Percentiles rank a stretch among this genome's conserved stretches.
phyloP scores from a whole-genome alignment of 2,888 invertebrate genomes.

The Ommatoiulus sabulosus region DNA sequence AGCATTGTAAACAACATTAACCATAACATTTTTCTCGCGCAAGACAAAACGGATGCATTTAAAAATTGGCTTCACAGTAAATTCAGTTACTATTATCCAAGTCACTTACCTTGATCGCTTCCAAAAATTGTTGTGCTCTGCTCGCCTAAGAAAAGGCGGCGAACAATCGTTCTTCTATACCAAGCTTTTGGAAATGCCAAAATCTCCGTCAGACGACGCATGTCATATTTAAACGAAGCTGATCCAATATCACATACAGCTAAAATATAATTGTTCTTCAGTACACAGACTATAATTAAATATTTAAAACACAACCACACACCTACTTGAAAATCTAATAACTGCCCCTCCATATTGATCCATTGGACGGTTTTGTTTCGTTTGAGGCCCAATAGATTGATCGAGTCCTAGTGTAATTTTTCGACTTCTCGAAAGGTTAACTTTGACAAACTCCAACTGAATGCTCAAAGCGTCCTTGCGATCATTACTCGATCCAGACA shows the following conservation, averaged over 20 bases:
- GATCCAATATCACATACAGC: conserved; percentile 96
- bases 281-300: too few species aligned
- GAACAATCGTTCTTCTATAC: conserved; percentile 94
- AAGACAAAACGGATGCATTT: too few species aligned
- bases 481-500: conserved; percentile 81
- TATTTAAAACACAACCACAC: too few species aligned
- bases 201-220: conserved; percentile 96
- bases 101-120: conserved; percentile 62
- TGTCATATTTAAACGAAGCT: conserved; percentile 98
- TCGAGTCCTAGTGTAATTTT: conserved; percentile 92
- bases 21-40: neutral
- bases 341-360: conserved; percentile 73
- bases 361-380: conserved; percentile 52
- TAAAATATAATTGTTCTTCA: too few species aligned
- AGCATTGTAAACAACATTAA: neutral
- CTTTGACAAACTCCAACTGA: conserved; percentile 97
- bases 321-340: conserved; percentile 89
- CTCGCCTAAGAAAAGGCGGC: conserved; percentile 93
- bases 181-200: conserved; percentile 98
- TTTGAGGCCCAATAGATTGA: conserved; percentile 80
- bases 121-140: conserved; percentile 72
- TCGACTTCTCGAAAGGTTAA: conserved; percentile 90
- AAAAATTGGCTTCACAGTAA: neutral
- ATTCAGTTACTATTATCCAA: too few species aligned
- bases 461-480: conserved; percentile 95